Percentiles rank a stretch among this genome's conserved stretches.
Evolutionary conservation across 2,113 vertebrate genomes (phyloP).

Genomic region (Melospiza melodia): DNA sequence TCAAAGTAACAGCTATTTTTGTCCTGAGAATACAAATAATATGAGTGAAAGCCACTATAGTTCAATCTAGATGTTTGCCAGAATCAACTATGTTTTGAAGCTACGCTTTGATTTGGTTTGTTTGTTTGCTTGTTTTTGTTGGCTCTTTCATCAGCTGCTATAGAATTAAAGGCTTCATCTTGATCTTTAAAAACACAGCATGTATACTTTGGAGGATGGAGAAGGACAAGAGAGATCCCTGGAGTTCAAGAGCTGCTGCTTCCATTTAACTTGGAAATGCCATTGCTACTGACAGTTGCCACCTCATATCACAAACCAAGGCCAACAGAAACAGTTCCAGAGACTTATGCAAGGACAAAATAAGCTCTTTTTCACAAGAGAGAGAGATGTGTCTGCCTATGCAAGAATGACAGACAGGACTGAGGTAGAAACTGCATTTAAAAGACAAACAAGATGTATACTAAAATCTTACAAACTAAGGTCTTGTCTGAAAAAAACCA

Average conservation of each 20-base stretch:
- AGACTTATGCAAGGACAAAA: background rate
- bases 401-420: background rate
- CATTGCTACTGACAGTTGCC: constrained; percentile 10
- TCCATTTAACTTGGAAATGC: background rate
- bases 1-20: background rate
- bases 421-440: background rate
- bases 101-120: background rate
- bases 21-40: background rate
- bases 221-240: background rate
- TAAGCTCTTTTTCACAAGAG: background rate
- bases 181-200: background rate
- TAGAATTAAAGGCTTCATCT: background rate
- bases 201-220: background rate
- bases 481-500: background rate
- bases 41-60: background rate
- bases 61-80: background rate
- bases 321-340: constrained; percentile 5
- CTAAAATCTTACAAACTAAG: background rate
- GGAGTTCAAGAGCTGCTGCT: background rate
- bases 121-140: constrained; percentile 7
- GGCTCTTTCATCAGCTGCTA: background rate
- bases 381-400: background rate
- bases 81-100: background rate
- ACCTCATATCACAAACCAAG: background rate
- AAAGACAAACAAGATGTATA: background rate